Conservation (phyloP, 2,797 vertebrate species). For the Ateles fusciceps region DNA sequence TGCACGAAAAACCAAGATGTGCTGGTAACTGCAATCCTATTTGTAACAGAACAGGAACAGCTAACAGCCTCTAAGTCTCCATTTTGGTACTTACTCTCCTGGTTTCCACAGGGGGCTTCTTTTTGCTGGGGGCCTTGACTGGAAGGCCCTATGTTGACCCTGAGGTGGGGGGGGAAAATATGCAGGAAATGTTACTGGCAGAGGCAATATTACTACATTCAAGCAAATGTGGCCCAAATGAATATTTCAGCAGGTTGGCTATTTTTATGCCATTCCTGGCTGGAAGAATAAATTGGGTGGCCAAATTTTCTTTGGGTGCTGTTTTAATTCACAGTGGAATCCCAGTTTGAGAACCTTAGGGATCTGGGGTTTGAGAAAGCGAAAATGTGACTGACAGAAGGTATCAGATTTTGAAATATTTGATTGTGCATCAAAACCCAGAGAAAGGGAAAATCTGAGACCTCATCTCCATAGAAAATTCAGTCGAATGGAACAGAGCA, state of each 20-base stretch:
- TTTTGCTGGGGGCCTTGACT: slow-evolving; percentile 10
- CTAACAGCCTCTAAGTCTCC: background rate
- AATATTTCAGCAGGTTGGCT: slow-evolving; percentile 76
- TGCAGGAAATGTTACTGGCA: slow-evolving; percentile 47
- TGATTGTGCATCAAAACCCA: slow-evolving; percentile 9
- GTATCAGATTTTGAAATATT: slow-evolving; percentile 22
- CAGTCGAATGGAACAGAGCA: background rate
- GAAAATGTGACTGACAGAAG: background rate
- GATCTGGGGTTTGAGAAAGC: slow-evolving; percentile 10
- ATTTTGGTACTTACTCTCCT: slow-evolving; percentile 58
- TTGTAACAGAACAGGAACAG: background rate
- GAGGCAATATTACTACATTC: slow-evolving; percentile 10
- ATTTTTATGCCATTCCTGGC: slow-evolving; percentile 68
- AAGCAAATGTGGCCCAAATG: slow-evolving; percentile 59
- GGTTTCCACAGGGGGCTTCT: slow-evolving; percentile 35
- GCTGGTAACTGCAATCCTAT: background rate
- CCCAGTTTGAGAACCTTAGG: slow-evolving; percentile 24
- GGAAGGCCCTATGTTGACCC: slow-evolving; percentile 42
- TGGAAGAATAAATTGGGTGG: slow-evolving; percentile 40
- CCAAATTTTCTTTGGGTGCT: slow-evolving; percentile 69
- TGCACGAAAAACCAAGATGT: background rate
- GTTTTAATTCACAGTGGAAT: slow-evolving; percentile 52
- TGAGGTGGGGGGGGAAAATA: slow-evolving; percentile 9
- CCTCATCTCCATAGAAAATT: background rate
- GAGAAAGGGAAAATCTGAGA: background rate